Percentiles rank a stretch among this genome's conserved stretches.
These are phyloP conservation scores for Saimiri boliviensis DNA, from an alignment of 2,113 vertebrate genomes.

Conservation along the genomic window DNA sequence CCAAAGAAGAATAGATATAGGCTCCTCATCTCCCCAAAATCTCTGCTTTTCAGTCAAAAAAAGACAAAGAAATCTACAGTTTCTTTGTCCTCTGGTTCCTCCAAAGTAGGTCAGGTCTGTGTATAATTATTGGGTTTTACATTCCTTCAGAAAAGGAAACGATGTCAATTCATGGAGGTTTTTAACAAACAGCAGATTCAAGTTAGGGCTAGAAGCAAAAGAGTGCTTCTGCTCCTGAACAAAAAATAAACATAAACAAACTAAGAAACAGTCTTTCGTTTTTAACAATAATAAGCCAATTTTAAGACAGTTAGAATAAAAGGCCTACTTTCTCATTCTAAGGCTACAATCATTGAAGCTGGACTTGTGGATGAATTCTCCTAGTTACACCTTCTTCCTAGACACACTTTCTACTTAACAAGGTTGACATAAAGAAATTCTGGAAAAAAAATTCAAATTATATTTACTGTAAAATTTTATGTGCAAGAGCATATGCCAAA, in stretches of 20 bases:
- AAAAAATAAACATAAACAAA: not conserved
- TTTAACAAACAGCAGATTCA: conserved; percentile 30
- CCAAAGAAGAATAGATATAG: not conserved
- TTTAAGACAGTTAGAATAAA: not conserved
- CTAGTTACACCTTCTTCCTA: not conserved
- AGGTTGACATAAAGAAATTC: not conserved
- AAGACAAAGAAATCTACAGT: conserved; percentile 7
- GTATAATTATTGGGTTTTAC: conserved; percentile 46
- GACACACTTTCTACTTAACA: not conserved
- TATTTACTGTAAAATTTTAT: not conserved
- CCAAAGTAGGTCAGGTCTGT: conserved; percentile 70
- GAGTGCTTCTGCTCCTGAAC: not conserved
- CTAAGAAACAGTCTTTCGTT: not conserved
- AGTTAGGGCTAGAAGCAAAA: not conserved
- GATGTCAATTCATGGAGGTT: not conserved
- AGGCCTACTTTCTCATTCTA: not conserved
- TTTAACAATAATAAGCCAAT: not conserved
- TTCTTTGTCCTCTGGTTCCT: conserved; percentile 53
- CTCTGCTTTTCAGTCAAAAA: conserved; percentile 38
- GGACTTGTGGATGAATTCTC: not conserved
- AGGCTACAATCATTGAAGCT: not conserved
- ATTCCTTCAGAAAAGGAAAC: conserved; percentile 54
- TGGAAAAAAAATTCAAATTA: not conserved
- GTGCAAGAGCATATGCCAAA: conserved; percentile 8
- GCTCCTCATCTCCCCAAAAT: not conserved